These are phyloP conservation scores for Sipha maydis DNA, from an alignment of 2,888 invertebrate genomes.

Conservation along the genomic window DNA sequence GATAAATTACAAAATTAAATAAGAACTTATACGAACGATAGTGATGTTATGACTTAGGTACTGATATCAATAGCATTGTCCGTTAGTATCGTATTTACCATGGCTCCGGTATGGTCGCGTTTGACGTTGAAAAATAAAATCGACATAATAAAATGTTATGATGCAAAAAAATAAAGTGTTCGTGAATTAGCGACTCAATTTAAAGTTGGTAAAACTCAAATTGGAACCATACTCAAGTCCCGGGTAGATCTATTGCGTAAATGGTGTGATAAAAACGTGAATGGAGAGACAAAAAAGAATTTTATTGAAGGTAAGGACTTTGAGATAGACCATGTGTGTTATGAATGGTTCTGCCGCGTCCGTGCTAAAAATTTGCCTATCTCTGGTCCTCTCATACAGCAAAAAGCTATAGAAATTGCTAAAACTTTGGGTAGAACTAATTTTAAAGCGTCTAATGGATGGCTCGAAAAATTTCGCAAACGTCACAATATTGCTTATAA, in stretches of 20 bases:
- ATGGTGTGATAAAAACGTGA: too few species aligned
- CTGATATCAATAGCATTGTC: too few species aligned
- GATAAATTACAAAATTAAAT: too few species aligned
- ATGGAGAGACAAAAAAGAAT: neutral
- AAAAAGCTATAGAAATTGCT: too few species aligned
- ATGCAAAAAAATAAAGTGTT: too few species aligned
- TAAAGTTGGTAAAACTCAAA: neutral
- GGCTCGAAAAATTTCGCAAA: neutral
- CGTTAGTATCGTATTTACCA: too few species aligned
- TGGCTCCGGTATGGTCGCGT: too few species aligned
- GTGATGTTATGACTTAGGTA: too few species aligned
- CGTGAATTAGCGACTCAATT: neutral
- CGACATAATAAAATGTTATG: too few species aligned
- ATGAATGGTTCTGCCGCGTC: too few species aligned
- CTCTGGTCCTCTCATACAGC: neutral
- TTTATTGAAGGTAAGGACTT: neutral
- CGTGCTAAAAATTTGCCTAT: neutral
- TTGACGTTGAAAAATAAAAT: too few species aligned
- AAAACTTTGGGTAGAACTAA: neutral
- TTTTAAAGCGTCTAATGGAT: conserved; percentile 2
- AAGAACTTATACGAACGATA: too few species aligned
- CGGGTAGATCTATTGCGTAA: neutral
- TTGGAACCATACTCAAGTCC: neutral
- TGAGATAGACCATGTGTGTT: neutral
- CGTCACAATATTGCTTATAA: neutral